Conservation (phyloP, 1,140 invertebrate genomes). For the Euura lappo region DNA sequence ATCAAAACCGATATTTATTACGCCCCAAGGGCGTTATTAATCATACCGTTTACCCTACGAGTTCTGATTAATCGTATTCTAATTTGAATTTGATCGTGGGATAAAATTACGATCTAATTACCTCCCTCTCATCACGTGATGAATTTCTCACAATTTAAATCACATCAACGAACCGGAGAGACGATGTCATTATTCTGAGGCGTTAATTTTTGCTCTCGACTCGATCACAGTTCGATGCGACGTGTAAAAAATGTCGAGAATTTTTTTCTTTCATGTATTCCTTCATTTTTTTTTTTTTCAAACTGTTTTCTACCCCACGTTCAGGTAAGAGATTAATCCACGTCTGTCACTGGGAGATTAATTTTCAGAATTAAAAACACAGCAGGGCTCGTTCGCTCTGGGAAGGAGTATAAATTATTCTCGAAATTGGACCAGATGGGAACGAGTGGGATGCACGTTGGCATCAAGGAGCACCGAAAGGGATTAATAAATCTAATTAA, state of each 20-base stretch:
- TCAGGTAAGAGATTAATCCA: constrained; percentile 7
- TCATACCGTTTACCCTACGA: too few relatives aligned
- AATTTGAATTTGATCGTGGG: constrained; percentile 2
- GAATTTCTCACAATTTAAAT: constrained; percentile 3
- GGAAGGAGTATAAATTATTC: constrained; percentile 42
- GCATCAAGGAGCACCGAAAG: neutral
- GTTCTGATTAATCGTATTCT: neutral
- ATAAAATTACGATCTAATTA: neutral
- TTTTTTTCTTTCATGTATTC: too few relatives aligned
- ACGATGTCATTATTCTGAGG: neutral
- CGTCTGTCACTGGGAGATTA: constrained; percentile 30
- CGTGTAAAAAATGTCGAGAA: too few relatives aligned
- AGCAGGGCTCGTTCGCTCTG: constrained; percentile 29
- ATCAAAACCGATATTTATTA: too few relatives aligned
- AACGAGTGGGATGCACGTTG: neutral
- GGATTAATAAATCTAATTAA: constrained; percentile 27
- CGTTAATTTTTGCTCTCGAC: neutral
- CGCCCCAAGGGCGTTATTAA: too few relatives aligned
- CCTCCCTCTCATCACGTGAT: neutral
- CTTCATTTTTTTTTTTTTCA: too few relatives aligned
- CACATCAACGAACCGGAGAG: neutral
- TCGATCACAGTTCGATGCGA: too few relatives aligned
- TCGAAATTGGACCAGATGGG: constrained; percentile 39
- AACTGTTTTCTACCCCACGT: too few relatives aligned
- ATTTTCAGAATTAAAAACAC: constrained; percentile 44